phyloP scores from a whole-genome alignment of 2,113 vertebrate genomes.

The Phaethornis superciliosus region DNA sequence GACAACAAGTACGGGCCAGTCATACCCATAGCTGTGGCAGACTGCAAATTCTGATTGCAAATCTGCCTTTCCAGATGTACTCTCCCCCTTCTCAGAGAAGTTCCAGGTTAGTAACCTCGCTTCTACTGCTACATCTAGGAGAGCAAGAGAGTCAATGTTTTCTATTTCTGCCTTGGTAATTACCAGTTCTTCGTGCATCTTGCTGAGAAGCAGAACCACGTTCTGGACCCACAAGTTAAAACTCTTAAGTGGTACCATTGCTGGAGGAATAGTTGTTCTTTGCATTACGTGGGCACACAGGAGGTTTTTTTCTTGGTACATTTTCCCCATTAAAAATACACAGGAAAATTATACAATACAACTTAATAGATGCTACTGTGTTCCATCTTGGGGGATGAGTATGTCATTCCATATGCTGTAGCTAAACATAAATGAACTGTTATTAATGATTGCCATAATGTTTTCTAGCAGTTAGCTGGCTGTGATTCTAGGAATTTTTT shows the following conservation, averaged over 20 bases:
- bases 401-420: constrained; percentile 70
- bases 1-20: neutral
- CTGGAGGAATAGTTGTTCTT: neutral
- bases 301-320: neutral
- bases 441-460: constrained; percentile 80
- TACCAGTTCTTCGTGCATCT: neutral
- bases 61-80: neutral
- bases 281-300: neutral
- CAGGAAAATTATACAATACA: constrained; percentile 2
- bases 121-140: neutral
- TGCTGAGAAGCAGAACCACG: neutral
- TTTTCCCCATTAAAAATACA: neutral
- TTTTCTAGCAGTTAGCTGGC: constrained; percentile 81
- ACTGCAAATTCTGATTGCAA: neutral
- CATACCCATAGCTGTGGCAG: fast-evolving
- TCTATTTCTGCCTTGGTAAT: neutral
- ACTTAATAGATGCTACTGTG: constrained; percentile 37
- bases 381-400: constrained; percentile 60
- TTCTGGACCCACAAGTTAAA: neutral
- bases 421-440: constrained; percentile 81
- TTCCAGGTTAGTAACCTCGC: neutral
- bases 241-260: neutral
- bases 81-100: neutral
- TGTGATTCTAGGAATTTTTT: constrained; percentile 80
- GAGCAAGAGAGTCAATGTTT: neutral